Base-by-base conservation (phyloP, 2,797 vertebrate genomes). In the Typhlichthys eigenmanni region DNA sequence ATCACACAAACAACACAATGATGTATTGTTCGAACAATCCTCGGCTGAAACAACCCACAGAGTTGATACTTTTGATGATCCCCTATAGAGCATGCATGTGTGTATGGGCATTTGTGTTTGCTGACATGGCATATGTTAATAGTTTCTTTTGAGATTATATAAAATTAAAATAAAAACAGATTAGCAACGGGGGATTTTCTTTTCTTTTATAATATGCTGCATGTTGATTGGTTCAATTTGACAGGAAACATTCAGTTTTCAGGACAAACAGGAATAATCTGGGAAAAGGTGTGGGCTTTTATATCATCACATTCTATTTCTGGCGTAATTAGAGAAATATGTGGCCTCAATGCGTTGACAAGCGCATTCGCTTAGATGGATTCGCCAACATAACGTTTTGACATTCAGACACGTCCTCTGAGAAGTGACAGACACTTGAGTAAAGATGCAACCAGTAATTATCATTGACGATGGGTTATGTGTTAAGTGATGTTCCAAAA, bases 311-410 rank as follows among this genome's bases (percentile, higher is more conserved):
- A 29, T 58, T 75, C 61, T 78, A 75, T 80, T 76, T 61, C 68
- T 72, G 66, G 73, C 66, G 59, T 83, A 68, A 75, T 76, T 81
- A 77, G 68, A 68, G 69, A 65, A 62, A 69, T 63, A 66, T 64
- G 46, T n/a, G 12, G 54, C 71, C 75, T 47, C 59, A 53, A 54
- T 12, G 55, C 58, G 53, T 74, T 72, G 68, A 55, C 65, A 71
- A 38, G 62, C 66, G 17, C n/a, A 58, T 58, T 69, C 65, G 56
- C 66, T 46, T 59, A 58, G 57, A 65, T 60, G 60, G 34, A 71
- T 62, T 77, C 67, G 66, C 68, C 58, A 63, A 63, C 62, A 63
- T 68, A 62, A 17, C 66, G 71, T 59, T 75, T 62, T 66, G 59
- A 79, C 66, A 64, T 64, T 61, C 32, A 65, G 47, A 67, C 47